A percentile compares a stretch with the other conserved stretches of the same genome.
phyloP scores from a whole-genome alignment of 2,888 invertebrate species.

The Nemotelus pantherinus region DNA sequence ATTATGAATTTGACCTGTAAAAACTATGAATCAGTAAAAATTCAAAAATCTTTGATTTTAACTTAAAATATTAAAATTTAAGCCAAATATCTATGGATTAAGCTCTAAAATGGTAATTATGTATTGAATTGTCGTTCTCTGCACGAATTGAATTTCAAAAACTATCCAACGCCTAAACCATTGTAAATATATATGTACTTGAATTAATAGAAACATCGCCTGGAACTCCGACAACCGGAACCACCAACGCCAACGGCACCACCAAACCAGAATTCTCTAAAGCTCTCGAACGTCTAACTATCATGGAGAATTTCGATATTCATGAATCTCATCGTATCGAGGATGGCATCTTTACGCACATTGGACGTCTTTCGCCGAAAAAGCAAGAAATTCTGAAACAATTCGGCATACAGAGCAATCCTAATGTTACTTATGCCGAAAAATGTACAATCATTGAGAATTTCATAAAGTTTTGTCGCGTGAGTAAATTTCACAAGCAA shows the following conservation, averaged over 20 bases:
- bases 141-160: too few species aligned
- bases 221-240: constrained; percentile 16
- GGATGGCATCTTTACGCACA: constrained; percentile 63
- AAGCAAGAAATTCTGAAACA: constrained; percentile 65
- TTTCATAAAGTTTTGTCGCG: constrained; percentile 65
- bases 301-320: constrained; percentile 64
- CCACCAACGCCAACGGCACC: constrained; percentile 52
- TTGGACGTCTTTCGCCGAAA: constrained; percentile 63
- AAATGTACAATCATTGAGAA: constrained; percentile 65
- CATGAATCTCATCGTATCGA: constrained; percentile 64
- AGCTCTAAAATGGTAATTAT: too few species aligned
- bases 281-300: constrained; percentile 60
- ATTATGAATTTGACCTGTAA: too few species aligned
- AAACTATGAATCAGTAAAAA: too few species aligned
- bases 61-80: too few species aligned
- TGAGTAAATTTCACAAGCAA: constrained; percentile 58
- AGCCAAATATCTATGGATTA: too few species aligned
- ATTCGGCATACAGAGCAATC: constrained; percentile 66
- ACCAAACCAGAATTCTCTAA: constrained; percentile 54
- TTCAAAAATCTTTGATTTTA: too few species aligned
- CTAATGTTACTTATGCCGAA: constrained; percentile 65
- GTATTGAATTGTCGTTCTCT: too few species aligned
- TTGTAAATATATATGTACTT: constrained; percentile 49
- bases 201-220: constrained; percentile 58
- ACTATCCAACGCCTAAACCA: too few species aligned